Conservation (phyloP, 2,797 vertebrate genomes). For the Diplodus puntazzo region DNA sequence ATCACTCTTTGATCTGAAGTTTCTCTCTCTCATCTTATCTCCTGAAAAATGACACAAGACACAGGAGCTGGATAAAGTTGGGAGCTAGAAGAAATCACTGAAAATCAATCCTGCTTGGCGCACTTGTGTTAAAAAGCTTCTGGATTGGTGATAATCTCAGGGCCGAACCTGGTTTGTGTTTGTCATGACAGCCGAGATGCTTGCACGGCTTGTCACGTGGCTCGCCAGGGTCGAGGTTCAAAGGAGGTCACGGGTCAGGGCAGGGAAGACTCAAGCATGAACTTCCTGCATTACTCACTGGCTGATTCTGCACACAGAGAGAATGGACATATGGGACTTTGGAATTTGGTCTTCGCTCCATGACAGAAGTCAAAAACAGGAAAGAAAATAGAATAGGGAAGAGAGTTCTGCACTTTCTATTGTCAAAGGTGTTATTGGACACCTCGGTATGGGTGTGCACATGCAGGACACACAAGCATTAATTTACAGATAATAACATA, state of each 20-base stretch:
- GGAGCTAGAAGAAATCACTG: slow-evolving; percentile 38
- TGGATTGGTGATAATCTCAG: slow-evolving; percentile 65
- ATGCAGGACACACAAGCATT: slow-evolving; percentile 6
- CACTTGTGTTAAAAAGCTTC: slow-evolving; percentile 52
- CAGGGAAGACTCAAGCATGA: slow-evolving; percentile 64
- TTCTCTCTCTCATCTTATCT: slow-evolving; percentile 41
- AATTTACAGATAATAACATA: slow-evolving; percentile 37
- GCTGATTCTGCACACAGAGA: slow-evolving; percentile 52
- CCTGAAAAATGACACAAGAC: slow-evolving; percentile 37
- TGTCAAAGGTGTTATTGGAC: slow-evolving; percentile 38
- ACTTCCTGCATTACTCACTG: slow-evolving; percentile 78
- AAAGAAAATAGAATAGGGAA: slow-evolving; percentile 52
- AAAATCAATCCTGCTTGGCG: slow-evolving; percentile 49
- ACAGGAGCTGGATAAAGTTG: slow-evolving; percentile 30
- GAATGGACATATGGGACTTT: slow-evolving; percentile 58
- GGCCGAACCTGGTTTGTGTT: slow-evolving; percentile 78
- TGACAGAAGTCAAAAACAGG: slow-evolving; percentile 62
- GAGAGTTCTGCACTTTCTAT: slow-evolving; percentile 33
- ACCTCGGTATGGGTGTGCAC: slow-evolving; percentile 8
- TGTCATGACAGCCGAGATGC: slow-evolving; percentile 70
- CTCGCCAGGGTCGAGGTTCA: slow-evolving; percentile 64
- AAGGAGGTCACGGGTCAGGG: slow-evolving; percentile 70
- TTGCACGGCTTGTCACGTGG: slow-evolving; percentile 67
- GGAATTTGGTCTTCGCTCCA: slow-evolving; percentile 60
- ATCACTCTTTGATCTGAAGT: slow-evolving; percentile 51